phyloP scores from a whole-genome alignment of 2,113 vertebrate genomes.

The Neogobius melanostomus region DNA sequence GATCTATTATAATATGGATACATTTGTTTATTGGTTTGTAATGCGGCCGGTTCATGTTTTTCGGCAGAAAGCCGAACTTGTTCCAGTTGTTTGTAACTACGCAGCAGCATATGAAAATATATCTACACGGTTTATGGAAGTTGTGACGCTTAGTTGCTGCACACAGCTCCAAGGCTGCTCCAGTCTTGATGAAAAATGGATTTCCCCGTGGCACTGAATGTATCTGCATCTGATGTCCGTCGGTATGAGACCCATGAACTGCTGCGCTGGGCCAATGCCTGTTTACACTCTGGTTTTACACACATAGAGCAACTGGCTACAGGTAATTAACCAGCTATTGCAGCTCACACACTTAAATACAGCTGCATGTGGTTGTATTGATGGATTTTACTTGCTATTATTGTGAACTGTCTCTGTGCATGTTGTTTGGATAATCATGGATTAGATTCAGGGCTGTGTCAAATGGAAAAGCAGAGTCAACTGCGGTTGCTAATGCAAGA shows the following conservation, averaged over 20 bases:
- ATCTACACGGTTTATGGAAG: background rate
- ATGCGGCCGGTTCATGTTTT: background rate
- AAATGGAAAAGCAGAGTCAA: too few species aligned
- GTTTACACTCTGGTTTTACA: conserved; percentile 81
- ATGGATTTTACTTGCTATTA: too few species aligned
- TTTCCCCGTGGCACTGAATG: conserved; percentile 69
- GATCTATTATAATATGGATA: too few species aligned
- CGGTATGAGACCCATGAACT: conserved; percentile 78
- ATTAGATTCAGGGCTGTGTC: too few species aligned
- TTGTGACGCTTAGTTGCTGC: background rate
- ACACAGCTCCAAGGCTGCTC: background rate
- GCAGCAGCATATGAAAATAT: too few species aligned
- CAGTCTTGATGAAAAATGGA: conserved; percentile 64
- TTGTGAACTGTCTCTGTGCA: too few species aligned
- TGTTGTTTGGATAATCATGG: too few species aligned
- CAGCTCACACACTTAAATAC: background rate
- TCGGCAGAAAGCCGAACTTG: background rate
- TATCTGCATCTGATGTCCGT: conserved; percentile 67
- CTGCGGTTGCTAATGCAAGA: too few species aligned
- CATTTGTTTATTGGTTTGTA: background rate
- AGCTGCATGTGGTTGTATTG: background rate
- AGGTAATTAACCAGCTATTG: conserved; percentile 70
- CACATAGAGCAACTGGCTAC: conserved; percentile 86
- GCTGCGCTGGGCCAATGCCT: conserved; percentile 89
- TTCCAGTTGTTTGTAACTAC: too few species aligned